Evolutionary conservation across 2,113 vertebrate genomes (phyloP), one percentile per base, ranked within the genome.

Genomic region (Misgurnus mizolepis): DNA sequence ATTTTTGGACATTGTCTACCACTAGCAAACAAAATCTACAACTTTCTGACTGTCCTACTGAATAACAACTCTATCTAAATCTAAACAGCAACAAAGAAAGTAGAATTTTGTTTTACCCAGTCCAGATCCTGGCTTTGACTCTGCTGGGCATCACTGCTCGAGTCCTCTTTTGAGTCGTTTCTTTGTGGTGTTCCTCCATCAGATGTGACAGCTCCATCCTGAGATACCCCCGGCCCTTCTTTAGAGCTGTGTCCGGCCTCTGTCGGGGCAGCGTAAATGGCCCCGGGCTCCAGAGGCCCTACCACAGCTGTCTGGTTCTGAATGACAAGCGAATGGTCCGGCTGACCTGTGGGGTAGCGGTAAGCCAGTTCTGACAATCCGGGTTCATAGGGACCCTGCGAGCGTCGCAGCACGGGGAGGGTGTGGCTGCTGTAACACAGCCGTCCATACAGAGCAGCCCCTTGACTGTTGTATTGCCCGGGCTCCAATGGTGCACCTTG

Each of bases 381-480:
- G 1, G 88, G 91, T 78, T 92, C 91, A 11, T 91, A 91, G 17
- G 11, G 87, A 67, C 89, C 84, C 53, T 88, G 87, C 61, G 93
- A 17, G 80, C 91, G 91, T 60, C 94, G 64, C 73, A 95, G 88
- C 76, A 94, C 90, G 6, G 95, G 86, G n/a, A 92, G 5, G 10
- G 92, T 94, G 85, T 93, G 92, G 87, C 92, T 93, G 89, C 91
- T 92, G 88, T 94, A 94, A 77, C 91, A 92, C 14, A 93, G 85
- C 0, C 91, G 91, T 0, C 93, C 91, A 2, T 93, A 93, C 22
- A 92, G 84, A 27, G 93, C 84, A 18, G 90, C 89, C 4, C 84
- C 88, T 3, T 90, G 87, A 39, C 79, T 89, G 0, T 86, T 80
- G 83, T 90, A 91, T 69, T 82, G 76, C 17, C 67, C 77, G 1